Evolutionary conservation across 2,888 invertebrate genomes (phyloP), one percentile per base, ranked within the genome.

Genomic region (Rambutsinella grinnellia): DNA sequence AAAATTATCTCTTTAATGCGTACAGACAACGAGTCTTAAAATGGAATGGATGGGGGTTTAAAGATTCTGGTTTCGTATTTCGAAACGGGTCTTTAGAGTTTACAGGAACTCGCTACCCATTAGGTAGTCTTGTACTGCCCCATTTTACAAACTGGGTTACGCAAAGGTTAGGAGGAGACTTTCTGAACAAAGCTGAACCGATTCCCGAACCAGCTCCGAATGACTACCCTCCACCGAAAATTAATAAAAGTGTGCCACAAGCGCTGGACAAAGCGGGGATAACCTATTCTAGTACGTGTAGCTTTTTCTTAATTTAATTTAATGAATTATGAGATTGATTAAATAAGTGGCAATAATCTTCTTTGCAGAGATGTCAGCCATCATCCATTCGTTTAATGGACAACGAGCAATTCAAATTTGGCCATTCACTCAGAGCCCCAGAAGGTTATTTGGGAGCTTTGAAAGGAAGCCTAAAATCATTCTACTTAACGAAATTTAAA

Each of bases 41-140:
- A 89, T 99, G 99, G 99, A 97, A 98, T 88, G 99, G 99, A 23
- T 99, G 99, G 99, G 99, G 99, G n/a, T 99, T 98, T 89, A 94
- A 93, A 81, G 98, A 99, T 87, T 95, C 97, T 0, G 91, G 91
- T 87, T 99, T 99, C 87, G 87, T 90, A 63, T 86, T 93, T 44
- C 88, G 92, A 71, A 89, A 90, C 78, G 88, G 89, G 3, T 87
- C 90, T n/a, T 90, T 94, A 58, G 89, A 90, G 79, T 97, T 99
- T 86, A 93, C 92, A 1, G 98, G 98, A 57, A 89, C 92, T 85
- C 92, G 95, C 86, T 96, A 96, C 87, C 90, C 93, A 2, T 91
- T 96, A 74, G 92, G 91, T 3, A 91, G 91, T 44, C 88, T 91
- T 63, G 87, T 89, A 0, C 87, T 99, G 80, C 96, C 96, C 0